Evolutionary conservation across 2,888 invertebrate species (phyloP).

Genomic region (Stomorhina lunata): DNA sequence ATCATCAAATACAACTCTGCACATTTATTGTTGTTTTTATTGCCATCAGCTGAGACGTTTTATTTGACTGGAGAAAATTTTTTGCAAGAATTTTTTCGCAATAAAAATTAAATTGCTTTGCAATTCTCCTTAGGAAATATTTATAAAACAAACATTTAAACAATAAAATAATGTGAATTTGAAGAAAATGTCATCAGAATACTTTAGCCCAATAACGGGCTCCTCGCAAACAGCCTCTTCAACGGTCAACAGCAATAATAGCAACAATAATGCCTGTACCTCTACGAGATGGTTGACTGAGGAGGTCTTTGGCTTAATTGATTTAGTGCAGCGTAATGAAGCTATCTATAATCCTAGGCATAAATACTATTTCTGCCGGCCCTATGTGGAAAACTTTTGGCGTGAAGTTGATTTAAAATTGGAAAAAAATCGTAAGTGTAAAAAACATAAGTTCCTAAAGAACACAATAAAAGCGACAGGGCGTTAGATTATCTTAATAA

Average conservation of each 20-base stretch:
- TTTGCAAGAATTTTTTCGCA: constrained; percentile 57
- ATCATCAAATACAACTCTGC: constrained; percentile 13
- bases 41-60: constrained; percentile 49
- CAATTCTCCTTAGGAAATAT: not conserved
- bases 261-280: constrained; percentile 61
- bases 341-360: constrained; percentile 78
- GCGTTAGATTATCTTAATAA: not conserved
- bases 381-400: constrained; percentile 79
- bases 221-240: constrained; percentile 48
- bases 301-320: constrained; percentile 77
- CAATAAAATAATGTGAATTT: constrained; percentile 25
- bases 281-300: constrained; percentile 77
- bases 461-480: not conserved
- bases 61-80: constrained; percentile 61
- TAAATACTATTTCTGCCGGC: constrained; percentile 78
- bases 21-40: constrained; percentile 21
- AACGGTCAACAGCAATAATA: constrained; percentile 31
- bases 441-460: not conserved
- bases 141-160: not conserved
- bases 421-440: constrained; percentile 75
- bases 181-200: constrained; percentile 64
- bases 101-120: constrained; percentile 46
- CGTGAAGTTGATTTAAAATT: constrained; percentile 77
- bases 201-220: constrained; percentile 56
- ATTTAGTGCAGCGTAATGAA: constrained; percentile 77